These are phyloP conservation scores for Sinhomidia bicolor DNA, from an alignment of 2,888 invertebrate species.

Conservation along the genomic window DNA sequence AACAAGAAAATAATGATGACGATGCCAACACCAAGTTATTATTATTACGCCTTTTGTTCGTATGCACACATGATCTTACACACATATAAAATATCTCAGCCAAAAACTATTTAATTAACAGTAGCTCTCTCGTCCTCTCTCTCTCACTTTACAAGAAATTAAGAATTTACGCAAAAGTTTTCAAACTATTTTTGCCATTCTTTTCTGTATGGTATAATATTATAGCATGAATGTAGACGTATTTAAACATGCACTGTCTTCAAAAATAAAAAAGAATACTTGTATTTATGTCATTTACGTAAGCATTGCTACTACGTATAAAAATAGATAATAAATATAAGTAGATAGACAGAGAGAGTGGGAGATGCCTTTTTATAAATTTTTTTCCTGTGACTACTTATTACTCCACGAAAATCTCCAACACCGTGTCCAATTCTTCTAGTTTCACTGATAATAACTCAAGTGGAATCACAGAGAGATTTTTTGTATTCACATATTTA, in stretches of 20 bases:
- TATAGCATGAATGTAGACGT: too few relatives aligned
- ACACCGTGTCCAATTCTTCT: constrained; percentile 56
- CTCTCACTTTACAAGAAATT: constrained; percentile 55
- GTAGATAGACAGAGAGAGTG: too few relatives aligned
- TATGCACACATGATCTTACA: constrained; percentile 50
- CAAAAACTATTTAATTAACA: constrained; percentile 74
- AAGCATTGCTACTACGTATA: not conserved
- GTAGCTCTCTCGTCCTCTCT: constrained; percentile 57
- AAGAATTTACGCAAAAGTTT: constrained; percentile 71
- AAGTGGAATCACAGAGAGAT: constrained; percentile 65
- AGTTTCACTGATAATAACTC: constrained; percentile 60
- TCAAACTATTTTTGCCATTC: constrained; percentile 5
- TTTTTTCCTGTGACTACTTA: constrained; percentile 4
- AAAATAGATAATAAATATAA: constrained; percentile 2
- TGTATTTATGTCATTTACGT: not conserved
- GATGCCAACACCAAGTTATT: constrained; percentile 33
- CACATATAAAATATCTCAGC: constrained; percentile 62
- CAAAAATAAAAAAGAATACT: not conserved
- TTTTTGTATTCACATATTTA: not conserved
- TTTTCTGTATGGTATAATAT: not conserved
- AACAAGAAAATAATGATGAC: constrained; percentile 5
- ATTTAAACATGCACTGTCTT: not conserved
- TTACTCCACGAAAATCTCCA: not conserved
- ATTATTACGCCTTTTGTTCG: too few relatives aligned
- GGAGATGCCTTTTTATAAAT: too few relatives aligned